Conservation (phyloP, 92 coral and sea anemone species). For the Muricea muricata region DNA sequence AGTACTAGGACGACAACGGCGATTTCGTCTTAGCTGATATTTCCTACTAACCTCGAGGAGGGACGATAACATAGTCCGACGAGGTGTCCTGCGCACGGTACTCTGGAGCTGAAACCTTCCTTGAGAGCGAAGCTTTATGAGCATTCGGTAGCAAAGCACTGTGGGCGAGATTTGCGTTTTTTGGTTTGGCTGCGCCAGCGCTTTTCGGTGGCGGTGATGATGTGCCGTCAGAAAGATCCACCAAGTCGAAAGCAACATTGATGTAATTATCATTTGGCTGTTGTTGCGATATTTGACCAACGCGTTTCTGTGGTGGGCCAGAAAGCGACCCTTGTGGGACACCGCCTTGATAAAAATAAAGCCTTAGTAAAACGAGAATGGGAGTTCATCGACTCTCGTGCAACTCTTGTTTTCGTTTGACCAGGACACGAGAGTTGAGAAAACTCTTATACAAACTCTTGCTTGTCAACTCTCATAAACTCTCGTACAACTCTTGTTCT, state of each 20-base stretch:
- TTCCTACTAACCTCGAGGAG: neutral
- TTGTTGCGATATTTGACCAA: constrained; percentile 8
- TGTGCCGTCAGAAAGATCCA: constrained; percentile 21
- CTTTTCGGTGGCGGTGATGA: neutral
- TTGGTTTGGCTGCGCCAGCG: neutral
- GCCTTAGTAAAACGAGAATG: neutral
- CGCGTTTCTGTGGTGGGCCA: neutral
- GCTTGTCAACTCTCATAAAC: no score
- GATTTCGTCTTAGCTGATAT: no score
- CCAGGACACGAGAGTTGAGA: no score
- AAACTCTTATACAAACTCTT: no score
- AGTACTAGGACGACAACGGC: no score
- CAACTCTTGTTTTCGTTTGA: no score
- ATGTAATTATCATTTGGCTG: neutral
- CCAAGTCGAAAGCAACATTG: constrained; percentile 30
- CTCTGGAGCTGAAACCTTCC: neutral
- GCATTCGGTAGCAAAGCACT: neutral
- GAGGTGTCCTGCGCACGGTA: neutral
- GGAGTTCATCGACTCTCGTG: no score
- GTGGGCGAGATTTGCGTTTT: neutral
- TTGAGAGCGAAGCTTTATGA: neutral
- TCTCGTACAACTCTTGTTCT: no score
- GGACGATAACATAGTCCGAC: neutral
- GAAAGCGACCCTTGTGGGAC: neutral
- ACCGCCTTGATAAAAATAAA: neutral